Base-by-base conservation (phyloP, 2,113 vertebrate genomes). In the Carollia perspicillata region DNA sequence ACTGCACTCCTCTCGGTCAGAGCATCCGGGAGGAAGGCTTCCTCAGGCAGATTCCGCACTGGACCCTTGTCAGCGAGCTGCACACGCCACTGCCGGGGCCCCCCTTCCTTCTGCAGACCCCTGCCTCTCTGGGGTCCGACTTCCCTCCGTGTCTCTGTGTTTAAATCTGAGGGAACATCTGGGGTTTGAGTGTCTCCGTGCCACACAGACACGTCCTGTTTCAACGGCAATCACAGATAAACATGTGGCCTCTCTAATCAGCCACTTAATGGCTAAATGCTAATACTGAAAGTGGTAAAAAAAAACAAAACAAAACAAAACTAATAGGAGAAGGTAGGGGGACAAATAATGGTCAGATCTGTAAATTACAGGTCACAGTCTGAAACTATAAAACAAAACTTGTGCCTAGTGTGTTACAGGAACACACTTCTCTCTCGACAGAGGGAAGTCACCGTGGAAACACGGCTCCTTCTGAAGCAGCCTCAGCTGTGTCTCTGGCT, bases 31-130 rank as follows among this genome's bases (percentile, higher is more conserved):
- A 1, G 16, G 33, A 18, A 8, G 58, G 13, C 78, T 58, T 17
- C 1, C 6, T 0, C 0, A 3, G 3, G 18, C 42, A 47, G 44
- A 20, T 0, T 7, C 37, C 1, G 4, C 14, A 1, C 9, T 1
- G 2, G 17, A 33, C n/a, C 40, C 42, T 0, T 0, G 55, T 9
- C 22, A 8, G 55, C 3, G 3, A 60, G 58, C 58, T 10, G 58
- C 58, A 10, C 3, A 20, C 17, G 14, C 88, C 69, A 17, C 69
- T 5, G 0, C 6, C 3, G 0, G 60, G 84, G 49, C 18, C 47
- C 33, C 13, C 37, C 74, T 37, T 69, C 75, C 53, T 74, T 10
- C 65, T 44, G 68, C 42, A 47, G 65, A 35, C 1, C 4, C 44
- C 2, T 5, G 22, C n/a, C 40, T 42, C 26, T 51, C 77, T 49